Percentiles rank a stretch among this genome's conserved stretches.
Conservation (phyloP, 2,888 invertebrate genomes). For the Drosophila lutescens region DNA sequence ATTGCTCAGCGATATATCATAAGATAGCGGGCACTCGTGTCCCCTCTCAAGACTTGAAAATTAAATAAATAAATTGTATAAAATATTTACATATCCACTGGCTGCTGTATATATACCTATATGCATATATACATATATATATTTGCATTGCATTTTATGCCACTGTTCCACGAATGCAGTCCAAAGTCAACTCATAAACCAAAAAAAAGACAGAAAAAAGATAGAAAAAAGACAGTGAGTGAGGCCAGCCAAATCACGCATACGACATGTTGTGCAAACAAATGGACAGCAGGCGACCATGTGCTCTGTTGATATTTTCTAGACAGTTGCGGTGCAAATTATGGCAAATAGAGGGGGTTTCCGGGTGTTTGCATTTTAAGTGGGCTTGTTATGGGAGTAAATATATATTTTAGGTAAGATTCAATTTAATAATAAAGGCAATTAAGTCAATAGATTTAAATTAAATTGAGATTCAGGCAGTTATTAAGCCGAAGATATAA, state of each 20-base stretch:
- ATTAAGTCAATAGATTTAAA: no score
- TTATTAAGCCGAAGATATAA: no score
- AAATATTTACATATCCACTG: slow-evolving; percentile 14
- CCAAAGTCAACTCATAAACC: slow-evolving; percentile 49
- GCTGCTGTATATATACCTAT: not conserved
- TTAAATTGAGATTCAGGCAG: no score
- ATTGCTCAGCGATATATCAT: slow-evolving; percentile 75
- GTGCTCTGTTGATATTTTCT: slow-evolving; percentile 13
- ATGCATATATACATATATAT: slow-evolving; percentile 2
- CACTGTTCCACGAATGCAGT: slow-evolving; percentile 5
- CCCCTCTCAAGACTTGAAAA: slow-evolving; percentile 55
- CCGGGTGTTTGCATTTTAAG: slow-evolving; percentile 1
- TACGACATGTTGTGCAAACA: slow-evolving; percentile 57
- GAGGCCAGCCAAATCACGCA: slow-evolving; percentile 56
- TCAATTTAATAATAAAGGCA: not conserved
- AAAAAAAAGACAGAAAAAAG: slow-evolving; percentile 32
- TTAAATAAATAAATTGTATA: slow-evolving; percentile 56
- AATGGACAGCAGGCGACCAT: slow-evolving; percentile 14
- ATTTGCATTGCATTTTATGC: slow-evolving; percentile 45
- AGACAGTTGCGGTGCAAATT: slow-evolving; percentile 22
- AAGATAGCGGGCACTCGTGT: slow-evolving; percentile 56
- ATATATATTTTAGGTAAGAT: not conserved
- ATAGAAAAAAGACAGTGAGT: not conserved
- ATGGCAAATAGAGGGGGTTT: slow-evolving; percentile 9
- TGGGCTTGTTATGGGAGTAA: not conserved